phyloP scores from a whole-genome alignment of 2,113 vertebrate genomes.

The Pachycephala philippinensis region DNA sequence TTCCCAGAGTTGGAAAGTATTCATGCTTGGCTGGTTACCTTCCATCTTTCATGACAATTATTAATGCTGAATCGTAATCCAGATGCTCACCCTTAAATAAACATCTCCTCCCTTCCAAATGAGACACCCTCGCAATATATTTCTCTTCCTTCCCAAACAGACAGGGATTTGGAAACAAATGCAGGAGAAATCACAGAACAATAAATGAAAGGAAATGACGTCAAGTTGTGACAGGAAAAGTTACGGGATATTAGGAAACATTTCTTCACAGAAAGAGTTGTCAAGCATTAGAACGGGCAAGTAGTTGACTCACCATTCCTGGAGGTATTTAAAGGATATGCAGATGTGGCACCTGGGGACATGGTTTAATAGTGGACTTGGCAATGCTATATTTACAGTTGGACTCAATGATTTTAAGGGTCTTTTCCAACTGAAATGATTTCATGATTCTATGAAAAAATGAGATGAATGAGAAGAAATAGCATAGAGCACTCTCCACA shows the following conservation, averaged over 20 bases:
- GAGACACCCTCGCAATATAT: neutral
- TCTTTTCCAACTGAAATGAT: neutral
- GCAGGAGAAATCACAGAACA: neutral
- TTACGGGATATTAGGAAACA: neutral
- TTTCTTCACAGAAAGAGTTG: neutral
- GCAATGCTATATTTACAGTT: neutral
- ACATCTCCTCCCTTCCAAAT: neutral
- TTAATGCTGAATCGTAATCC: neutral
- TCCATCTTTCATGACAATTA: neutral
- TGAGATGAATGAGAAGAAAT: neutral
- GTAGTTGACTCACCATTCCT: neutral
- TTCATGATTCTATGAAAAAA: neutral
- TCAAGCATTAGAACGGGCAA: neutral
- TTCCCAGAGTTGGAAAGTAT: neutral
- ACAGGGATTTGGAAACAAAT: neutral
- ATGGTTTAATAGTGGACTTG: neutral
- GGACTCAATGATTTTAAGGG: neutral
- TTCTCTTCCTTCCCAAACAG: neutral
- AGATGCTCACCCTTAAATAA: neutral
- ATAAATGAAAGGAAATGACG: neutral
- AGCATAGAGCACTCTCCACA: neutral
- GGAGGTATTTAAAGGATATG: neutral
- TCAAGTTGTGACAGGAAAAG: neutral
- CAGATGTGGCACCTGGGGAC: neutral
- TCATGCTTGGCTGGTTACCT: neutral